Evolutionary conservation across 2,888 invertebrate species (phyloP).

Genomic region (Athalia cordata): DNA sequence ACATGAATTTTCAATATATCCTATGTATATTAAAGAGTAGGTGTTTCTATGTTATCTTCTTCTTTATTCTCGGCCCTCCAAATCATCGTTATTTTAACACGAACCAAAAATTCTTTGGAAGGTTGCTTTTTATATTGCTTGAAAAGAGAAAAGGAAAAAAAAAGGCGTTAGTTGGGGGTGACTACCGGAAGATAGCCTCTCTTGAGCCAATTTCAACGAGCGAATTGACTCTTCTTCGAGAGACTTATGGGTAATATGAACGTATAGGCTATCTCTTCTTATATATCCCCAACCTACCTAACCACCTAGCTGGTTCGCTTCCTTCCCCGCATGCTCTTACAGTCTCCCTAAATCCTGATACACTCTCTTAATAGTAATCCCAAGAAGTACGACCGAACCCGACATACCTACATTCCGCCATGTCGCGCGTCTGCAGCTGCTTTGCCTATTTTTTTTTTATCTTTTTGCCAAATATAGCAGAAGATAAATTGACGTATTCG

Average conservation of each 20-base stretch:
- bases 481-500: no score
- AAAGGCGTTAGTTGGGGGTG: not conserved
- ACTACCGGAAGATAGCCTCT: slow-evolving; percentile 12
- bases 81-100: no score
- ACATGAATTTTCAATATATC: not conserved
- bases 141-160: not conserved
- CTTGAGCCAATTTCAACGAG: slow-evolving; percentile 38
- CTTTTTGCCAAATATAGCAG: no score
- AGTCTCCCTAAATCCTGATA: slow-evolving; percentile 34
- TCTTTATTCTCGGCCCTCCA: no score
- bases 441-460: not conserved
- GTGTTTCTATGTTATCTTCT: not conserved
- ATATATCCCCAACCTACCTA: not conserved
- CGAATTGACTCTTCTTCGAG: slow-evolving; percentile 36
- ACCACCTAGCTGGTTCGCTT: not conserved
- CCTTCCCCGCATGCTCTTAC: not conserved
- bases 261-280: slow-evolving; percentile 33
- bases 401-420: not conserved
- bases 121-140: no score
- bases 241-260: slow-evolving; percentile 43
- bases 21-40: not conserved
- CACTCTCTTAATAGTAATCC: slow-evolving; percentile 35
- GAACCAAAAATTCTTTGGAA: no score
- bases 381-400: not conserved
- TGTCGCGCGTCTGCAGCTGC: not conserved